Evolutionary conservation across 2,797 vertebrate species (phyloP).

Genomic region (Manis pentadactyla): DNA sequence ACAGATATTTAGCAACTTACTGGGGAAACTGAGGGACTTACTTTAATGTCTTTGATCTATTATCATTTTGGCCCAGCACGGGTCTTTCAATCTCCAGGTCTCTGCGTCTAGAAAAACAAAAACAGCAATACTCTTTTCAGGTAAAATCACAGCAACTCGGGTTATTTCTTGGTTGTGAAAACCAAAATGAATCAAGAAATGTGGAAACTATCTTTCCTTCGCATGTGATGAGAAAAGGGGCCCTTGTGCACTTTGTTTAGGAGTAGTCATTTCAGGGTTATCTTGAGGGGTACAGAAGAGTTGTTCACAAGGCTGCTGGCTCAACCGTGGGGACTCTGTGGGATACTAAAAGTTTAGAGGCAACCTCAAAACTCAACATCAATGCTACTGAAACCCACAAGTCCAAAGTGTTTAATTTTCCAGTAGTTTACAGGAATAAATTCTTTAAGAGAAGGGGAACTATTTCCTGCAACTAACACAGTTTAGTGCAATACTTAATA

Average conservation of each 20-base stretch:
- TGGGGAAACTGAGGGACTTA: conserved; percentile 85
- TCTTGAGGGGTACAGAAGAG: background rate
- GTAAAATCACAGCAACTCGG: conserved; percentile 17
- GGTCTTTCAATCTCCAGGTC: conserved; percentile 96
- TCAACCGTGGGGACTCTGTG: background rate
- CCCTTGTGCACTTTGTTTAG: background rate
- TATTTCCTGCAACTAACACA: background rate
- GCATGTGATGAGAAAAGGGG: background rate
- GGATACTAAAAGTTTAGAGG: background rate
- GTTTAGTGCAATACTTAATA: background rate
- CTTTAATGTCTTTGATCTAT: conserved; percentile 92
- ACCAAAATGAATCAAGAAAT: background rate
- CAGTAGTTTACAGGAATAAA: conserved; percentile 15
- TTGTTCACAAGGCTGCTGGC: background rate
- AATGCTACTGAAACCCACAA: background rate
- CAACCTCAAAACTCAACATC: background rate
- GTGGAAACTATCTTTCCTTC: conserved; percentile 25
- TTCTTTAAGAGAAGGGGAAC: background rate
- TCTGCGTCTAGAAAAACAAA: conserved; percentile 89
- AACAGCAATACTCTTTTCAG: conserved; percentile 50
- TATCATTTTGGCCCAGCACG: conserved; percentile 89
- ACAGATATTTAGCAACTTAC: background rate
- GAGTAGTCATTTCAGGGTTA: background rate
- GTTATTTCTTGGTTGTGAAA: background rate
- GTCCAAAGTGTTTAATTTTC: conserved; percentile 7